Evolutionary conservation across 2,888 invertebrate genomes (phyloP).

Genomic region (Drosophila stalkeri): DNA sequence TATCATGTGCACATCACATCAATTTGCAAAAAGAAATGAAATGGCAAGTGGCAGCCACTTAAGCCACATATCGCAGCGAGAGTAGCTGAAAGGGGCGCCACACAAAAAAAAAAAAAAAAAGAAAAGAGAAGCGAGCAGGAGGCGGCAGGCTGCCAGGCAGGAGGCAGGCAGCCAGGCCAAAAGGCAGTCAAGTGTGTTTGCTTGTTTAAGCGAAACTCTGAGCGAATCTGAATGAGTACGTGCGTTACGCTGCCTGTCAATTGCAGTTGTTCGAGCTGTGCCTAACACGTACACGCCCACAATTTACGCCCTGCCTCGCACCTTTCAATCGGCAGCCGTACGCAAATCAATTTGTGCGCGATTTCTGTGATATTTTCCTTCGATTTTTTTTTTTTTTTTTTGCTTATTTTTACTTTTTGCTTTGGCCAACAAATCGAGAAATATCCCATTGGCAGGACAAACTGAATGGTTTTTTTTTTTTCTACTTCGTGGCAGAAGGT

Average conservation of each 20-base stretch:
- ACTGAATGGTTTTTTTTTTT: slow-evolving; percentile 19
- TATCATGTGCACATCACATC: slow-evolving; percentile 73
- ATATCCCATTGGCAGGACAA: slow-evolving; percentile 26
- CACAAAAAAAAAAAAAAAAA: background rate
- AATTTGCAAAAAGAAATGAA: slow-evolving; percentile 69
- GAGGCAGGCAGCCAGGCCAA: background rate
- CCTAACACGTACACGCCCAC: slow-evolving; percentile 1
- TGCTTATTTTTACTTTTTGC: slow-evolving; percentile 6
- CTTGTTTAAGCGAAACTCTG: slow-evolving; percentile 55
- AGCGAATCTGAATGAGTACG: slow-evolving; percentile 31
- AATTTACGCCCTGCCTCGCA: slow-evolving; percentile 19
- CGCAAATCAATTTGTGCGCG: slow-evolving; percentile 68
- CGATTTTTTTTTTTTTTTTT: background rate
- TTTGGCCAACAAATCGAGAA: slow-evolving; percentile 44
- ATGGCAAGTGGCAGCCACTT: slow-evolving; percentile 71
- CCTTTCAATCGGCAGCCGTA: slow-evolving; percentile 37
- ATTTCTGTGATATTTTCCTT: slow-evolving; percentile 31
- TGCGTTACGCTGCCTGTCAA: slow-evolving; percentile 60
- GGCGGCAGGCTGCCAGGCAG: background rate
- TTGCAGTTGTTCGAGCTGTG: slow-evolving; percentile 51
- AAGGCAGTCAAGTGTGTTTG: slow-evolving; percentile 53
- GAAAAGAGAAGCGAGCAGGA: background rate
- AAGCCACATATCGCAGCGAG: slow-evolving; percentile 40
- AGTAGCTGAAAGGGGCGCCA: slow-evolving; percentile 5
- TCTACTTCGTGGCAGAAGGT: background rate